phyloP scores from a whole-genome alignment of 2,888 invertebrate genomes.

The Tiphia femorata region DNA sequence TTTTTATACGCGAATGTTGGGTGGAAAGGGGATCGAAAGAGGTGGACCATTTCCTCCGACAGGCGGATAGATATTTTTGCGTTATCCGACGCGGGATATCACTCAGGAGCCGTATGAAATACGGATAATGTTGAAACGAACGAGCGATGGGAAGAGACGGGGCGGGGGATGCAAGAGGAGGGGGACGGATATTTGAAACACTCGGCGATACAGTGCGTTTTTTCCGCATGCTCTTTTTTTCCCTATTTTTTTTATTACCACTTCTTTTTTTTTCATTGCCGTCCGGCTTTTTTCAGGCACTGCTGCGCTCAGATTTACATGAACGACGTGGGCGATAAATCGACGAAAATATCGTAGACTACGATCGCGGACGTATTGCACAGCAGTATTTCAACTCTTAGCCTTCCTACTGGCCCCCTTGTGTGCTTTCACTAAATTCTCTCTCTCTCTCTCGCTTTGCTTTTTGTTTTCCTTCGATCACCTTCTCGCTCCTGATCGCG shows the following conservation, averaged over 20 bases:
- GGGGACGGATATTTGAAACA: not conserved
- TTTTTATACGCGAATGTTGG: too few relatives aligned
- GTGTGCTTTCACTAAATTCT: not conserved
- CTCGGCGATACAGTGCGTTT: too few relatives aligned
- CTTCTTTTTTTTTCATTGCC: slow-evolving; percentile 10
- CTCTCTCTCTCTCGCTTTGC: not conserved
- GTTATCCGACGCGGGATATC: not conserved
- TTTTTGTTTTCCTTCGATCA: not conserved
- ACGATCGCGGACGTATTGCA: slow-evolving; percentile 19
- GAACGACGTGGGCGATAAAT: slow-evolving; percentile 44
- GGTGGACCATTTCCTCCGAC: not conserved
- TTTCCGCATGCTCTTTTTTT: slow-evolving; percentile 9
- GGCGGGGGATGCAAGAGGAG: not conserved
- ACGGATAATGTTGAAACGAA: not conserved
- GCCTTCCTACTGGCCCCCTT: not conserved
- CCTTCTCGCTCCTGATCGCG: not conserved
- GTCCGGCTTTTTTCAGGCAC: slow-evolving; percentile 21
- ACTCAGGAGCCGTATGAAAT: not conserved
- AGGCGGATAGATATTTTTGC: too few relatives aligned
- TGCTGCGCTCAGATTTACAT: slow-evolving; percentile 39
- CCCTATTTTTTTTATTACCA: slow-evolving; percentile 6
- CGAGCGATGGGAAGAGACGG: not conserved
- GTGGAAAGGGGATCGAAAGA: not conserved
- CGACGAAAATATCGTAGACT: slow-evolving; percentile 38
- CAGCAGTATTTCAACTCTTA: slow-evolving; percentile 24